Conservation (phyloP, 2,797 vertebrate genomes). For the Pterois miles region DNA sequence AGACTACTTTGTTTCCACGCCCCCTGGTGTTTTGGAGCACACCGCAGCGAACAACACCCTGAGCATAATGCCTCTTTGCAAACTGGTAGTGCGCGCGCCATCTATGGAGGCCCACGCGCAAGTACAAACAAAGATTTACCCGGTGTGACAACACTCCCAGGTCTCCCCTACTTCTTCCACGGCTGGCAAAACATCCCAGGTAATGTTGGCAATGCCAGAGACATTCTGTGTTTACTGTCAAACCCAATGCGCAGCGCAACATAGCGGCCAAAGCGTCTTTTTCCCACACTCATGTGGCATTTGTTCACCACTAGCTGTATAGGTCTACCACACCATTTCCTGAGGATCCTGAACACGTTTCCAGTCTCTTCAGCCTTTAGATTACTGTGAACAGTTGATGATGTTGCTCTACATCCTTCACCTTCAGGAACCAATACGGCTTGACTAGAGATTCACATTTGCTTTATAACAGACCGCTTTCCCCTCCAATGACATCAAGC, state of each 20-base stretch:
- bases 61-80: too few species aligned
- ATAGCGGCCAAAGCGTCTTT: neutral
- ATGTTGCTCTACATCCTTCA: neutral
- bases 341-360: neutral
- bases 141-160: too few species aligned
- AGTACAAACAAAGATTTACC: too few species aligned
- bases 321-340: neutral
- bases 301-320: neutral
- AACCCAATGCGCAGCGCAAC: neutral
- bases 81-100: too few species aligned
- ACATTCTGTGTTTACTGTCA: neutral
- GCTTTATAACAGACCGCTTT: neutral
- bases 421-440: neutral
- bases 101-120: too few species aligned
- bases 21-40: too few species aligned
- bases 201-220: neutral
- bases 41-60: too few species aligned
- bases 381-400: neutral
- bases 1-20: too few species aligned
- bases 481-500: constrained; percentile 1
- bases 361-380: neutral
- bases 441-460: neutral
- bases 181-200: neutral
- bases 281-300: neutral
- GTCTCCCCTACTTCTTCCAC: neutral